Percentiles rank a stretch among this genome's conserved stretches.
Evolutionary conservation across 2,888 invertebrate species (phyloP).

Genomic region (Alloplasta piceator): DNA sequence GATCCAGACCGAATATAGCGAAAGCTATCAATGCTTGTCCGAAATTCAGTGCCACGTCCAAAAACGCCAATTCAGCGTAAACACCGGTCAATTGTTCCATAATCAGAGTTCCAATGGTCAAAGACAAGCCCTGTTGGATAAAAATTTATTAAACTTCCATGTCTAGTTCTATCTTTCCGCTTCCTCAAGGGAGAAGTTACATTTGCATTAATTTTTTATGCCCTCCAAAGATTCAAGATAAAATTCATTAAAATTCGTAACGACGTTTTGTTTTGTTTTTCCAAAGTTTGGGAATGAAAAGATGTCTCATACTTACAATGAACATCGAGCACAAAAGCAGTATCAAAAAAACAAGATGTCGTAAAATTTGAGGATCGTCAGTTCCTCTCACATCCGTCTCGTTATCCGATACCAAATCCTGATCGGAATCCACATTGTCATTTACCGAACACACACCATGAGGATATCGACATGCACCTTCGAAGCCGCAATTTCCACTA

Average conservation of each 20-base stretch:
- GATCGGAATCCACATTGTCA: slow-evolving; percentile 78
- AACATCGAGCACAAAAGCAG: slow-evolving; percentile 94
- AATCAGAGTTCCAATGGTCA: slow-evolving; percentile 92
- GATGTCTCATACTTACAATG: slow-evolving; percentile 87
- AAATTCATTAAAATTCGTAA: too few species aligned
- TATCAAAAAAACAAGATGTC: slow-evolving; percentile 93
- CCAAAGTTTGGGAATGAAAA: not conserved
- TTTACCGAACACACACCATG: slow-evolving; percentile 75
- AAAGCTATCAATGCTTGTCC: slow-evolving; percentile 95
- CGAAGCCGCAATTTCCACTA: slow-evolving; percentile 67
- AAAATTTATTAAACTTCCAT: not conserved
- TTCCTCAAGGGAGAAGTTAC: too few species aligned
- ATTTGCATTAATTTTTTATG: too few species aligned
- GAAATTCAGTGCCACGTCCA: slow-evolving; percentile 94
- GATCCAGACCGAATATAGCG: slow-evolving; percentile 94
- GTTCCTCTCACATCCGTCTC: slow-evolving; percentile 81
- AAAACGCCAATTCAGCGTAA: slow-evolving; percentile 95
- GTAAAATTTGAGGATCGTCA: slow-evolving; percentile 89
- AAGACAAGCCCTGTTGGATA: slow-evolving; percentile 89
- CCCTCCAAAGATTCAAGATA: too few species aligned
- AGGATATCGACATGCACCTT: slow-evolving; percentile 72
- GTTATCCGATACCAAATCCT: slow-evolving; percentile 75
- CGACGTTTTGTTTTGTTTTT: too few species aligned
- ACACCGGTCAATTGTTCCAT: slow-evolving; percentile 94
- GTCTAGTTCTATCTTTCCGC: too few species aligned